Base-by-base conservation (phyloP, 1,140 invertebrate species). In the Drosophila azteca region DNA sequence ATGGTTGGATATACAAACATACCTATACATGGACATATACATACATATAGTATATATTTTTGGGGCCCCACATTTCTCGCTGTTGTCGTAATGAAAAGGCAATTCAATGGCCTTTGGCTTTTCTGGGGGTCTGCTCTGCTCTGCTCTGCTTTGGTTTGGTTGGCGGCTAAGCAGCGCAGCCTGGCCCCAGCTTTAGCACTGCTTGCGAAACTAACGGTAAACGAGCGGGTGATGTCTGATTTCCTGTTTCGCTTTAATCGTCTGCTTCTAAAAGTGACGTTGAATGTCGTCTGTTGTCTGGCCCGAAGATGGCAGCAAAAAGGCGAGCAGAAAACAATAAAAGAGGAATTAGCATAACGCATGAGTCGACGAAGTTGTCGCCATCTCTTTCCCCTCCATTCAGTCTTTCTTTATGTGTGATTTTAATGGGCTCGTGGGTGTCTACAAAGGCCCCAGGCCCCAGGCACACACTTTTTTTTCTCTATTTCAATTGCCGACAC, bases 41-140 rank as follows among this genome's bases (percentile, higher is more conserved):
- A 68, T 52, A 17, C 45, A 20, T 9, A 2, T 48, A n/a, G n/a
- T n/a, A 52, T 29, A 6, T 45, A 35, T 43, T 52, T 63, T 46
- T 46, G 20, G n/a, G 60, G 55, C 20, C 39, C 39, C 48, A 44
- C 39, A 63, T 48, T 57, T 54, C 39, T 54, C 11, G 58, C 50
- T 64, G 57, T 58, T 54, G 48, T 49, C 39, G 50, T 70, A 88
- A 77, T 79, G 71, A 76, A 87, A 87, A 79, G 75, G 82, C 68
- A 88, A 88, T 88, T 88, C 82, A 87, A 88, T 87, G 83, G 79
- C 78, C 83, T 88, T 70, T 76, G 83, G 79, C 75, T 77, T 61
- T 58, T 55, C 54, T 70, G 57, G 59, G 67, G 20, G 17, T 20
- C 17, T 20, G 17, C 17, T 31, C 3, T 31, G 29, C n/a, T n/a